phyloP scores from a whole-genome alignment of 2,888 invertebrate species.

The Hedychridium roseum region DNA sequence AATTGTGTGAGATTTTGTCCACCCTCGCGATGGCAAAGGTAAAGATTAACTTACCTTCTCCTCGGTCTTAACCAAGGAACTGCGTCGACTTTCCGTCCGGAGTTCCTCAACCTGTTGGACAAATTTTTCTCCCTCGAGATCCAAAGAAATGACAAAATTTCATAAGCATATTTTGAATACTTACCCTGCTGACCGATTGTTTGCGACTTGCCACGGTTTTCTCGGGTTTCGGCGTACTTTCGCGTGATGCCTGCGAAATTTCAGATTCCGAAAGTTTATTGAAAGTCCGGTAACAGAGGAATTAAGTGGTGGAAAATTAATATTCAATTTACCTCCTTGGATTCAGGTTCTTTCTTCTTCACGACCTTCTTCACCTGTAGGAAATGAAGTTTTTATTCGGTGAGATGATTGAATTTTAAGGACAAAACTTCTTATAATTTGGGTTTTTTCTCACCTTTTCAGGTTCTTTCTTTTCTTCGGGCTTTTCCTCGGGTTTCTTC shows the following conservation, averaged over 20 bases:
- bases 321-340: conserved; percentile 40
- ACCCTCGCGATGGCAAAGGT: too few relatives aligned
- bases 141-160: not conserved
- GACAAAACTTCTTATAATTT: not conserved
- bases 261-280: not conserved
- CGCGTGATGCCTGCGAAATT: conserved; percentile 33
- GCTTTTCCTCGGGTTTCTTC: conserved; percentile 62
- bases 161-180: conserved; percentile 3
- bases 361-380: conserved; percentile 34
- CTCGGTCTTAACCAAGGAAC: conserved; percentile 52
- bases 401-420: not conserved
- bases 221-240: conserved; percentile 49
- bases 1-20: conserved; percentile 12
- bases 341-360: conserved; percentile 51
- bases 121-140: not conserved
- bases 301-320: not conserved
- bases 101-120: conserved; percentile 53
- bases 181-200: conserved; percentile 53
- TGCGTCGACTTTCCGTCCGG: conserved; percentile 57
- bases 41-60: conserved; percentile 41
- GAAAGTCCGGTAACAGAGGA: not conserved
- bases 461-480: conserved; percentile 66
- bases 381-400: not conserved
- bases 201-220: conserved; percentile 49
- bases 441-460: conserved; percentile 46